Evolutionary conservation across 2,797 vertebrate genomes (phyloP), one percentile per base, ranked within the genome.

Genomic region (Sebastes taczanowskii): DNA sequence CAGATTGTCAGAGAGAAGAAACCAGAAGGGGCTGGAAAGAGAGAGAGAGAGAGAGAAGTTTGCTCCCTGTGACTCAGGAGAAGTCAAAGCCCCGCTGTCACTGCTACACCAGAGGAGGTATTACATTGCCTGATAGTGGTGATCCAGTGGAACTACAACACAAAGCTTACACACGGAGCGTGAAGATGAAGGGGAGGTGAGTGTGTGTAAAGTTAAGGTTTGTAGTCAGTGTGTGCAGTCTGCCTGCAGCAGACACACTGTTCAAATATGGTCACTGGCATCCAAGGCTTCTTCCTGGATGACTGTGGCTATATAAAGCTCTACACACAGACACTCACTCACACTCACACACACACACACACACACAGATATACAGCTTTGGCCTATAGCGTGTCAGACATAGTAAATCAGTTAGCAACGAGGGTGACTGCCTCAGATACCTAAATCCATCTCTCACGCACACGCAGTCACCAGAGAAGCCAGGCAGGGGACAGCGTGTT

Each of bases 241-340:
- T 58, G 77, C 67, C 80, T 80, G 79, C 23, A 83, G 80, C 86
- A 88, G 83, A 92, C 66, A 63, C 87, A 72, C 86, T 80, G 89
- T 91, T 90, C 93, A 94, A 94, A 94, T 88, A 92, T 95, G 93
- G 90, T 92, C 88, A 86, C 71, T 84, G 96, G 97, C 95, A 97
- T 86, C 85, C 80, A 81, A 60, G 87, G 94, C 93, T 49, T 62
- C 80, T 88, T 94, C 87, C 92, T 86, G 77, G 76, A 95, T 90
- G 93, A 92, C 91, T 80, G 86, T 91, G 74, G 82, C 91, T 92
- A 91, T 91, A 89, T 92, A 92, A 94, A 95, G 92, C 81, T 67
- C 63, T 72, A 42, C 70, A 79, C 65, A 81, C 63, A 78, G 79
- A 65, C 35, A 63, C 60, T 34, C 59, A 9, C 30, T 34, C 16